Evolutionary conservation across 2,113 vertebrate genomes (phyloP), one percentile per base, ranked within the genome.

Genomic region (Castor canadensis): DNA sequence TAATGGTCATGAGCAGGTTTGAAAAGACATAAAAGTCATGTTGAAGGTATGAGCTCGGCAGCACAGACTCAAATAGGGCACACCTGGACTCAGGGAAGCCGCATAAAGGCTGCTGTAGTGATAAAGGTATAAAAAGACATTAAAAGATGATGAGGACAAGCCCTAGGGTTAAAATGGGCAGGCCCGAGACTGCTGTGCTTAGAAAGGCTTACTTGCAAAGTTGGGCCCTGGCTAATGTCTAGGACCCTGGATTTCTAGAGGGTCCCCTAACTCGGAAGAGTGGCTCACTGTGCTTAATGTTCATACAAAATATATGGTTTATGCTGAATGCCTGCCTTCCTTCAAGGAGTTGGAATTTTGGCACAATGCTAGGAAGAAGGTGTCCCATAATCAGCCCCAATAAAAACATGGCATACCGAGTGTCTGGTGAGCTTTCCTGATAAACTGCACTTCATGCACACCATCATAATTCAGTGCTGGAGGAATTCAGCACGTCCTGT

Each of bases 401-500:
- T 6, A 13, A 80, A 30, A 28, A 40, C 62, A 2, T 1, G 19
- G 40, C 20, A 28, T 7, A 28, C 0, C 9, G 81, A 26, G 47
- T 52, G 35, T 82, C 82, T 45, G 20, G n/a, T 1, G 28, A 71
- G 40, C 56, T 69, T 20, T 83, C 45, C 64, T 54, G 76, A 76
- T 9, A 49, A 72, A 45, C 26, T 26, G 0, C 4, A 16, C 2
- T 16, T 62, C 40, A 72, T 24, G 5, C 16, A 3, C 0, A 38
- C 10, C 77, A 17, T 35, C 67, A 15, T 13, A 47, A 66, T 9
- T 24, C 32, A 19, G 0, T 10, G 24, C 19, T 40, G 69, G 8
- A 22, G 64, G 69, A 40, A 43, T 5, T 30, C 12, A 11, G 38
- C 67, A 17, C 16, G 38, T 58, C 80, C 28, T 40, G 2, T 1